Base-by-base conservation (phyloP, 2,888 invertebrate genomes). In the Drosophila neotestacea region DNA sequence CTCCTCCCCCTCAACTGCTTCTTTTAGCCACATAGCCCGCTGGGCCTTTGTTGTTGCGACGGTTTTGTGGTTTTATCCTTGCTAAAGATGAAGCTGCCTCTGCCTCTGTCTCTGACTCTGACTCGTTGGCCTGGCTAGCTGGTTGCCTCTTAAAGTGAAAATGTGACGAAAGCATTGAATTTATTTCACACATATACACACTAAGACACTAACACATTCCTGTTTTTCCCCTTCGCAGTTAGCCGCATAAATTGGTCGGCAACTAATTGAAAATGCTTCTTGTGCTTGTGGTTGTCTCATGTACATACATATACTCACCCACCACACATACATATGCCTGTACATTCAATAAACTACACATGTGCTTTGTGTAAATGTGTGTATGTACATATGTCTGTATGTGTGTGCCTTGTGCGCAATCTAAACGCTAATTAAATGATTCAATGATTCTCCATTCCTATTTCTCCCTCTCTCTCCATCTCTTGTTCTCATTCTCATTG, bases 371-470 rank as follows among this genome's bases (percentile, higher is more conserved):
- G 27, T 52, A 39, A 27, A 48, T 61, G 62, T 47, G 41, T 65
- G 47, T 41, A 16, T 74, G 54, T 64, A 16, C 16, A 16, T 16
- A 16, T 16, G 47, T 41, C 13, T 71, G 54, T 69, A 39, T 74
- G 54, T 64, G 60, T 65, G 62, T 64, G 70, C 39, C 56, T 60
- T 77, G 70, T 84, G 73, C 64, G 71, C 83, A 86, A 91, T 86
- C 86, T 91, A 89, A 91, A 89, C 89, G 85, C 91, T 92, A 91
- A 91, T 92, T 91, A 92, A 92, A 91, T 91, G 91, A 90, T 92
- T 92, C 91, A 91, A 90, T 91, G 91, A 90, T 81, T 91, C 81
- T 73, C 39, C 60, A 13, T 55, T 13, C 51, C 13, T 0, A 36
- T 46, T 9, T 32, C 4, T 28, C 10, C 7, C 28, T 11, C 3